Evolutionary conservation across 2,888 invertebrate species (phyloP), one percentile per base, ranked within the genome.

Genomic region (Nomada goodeniana): DNA sequence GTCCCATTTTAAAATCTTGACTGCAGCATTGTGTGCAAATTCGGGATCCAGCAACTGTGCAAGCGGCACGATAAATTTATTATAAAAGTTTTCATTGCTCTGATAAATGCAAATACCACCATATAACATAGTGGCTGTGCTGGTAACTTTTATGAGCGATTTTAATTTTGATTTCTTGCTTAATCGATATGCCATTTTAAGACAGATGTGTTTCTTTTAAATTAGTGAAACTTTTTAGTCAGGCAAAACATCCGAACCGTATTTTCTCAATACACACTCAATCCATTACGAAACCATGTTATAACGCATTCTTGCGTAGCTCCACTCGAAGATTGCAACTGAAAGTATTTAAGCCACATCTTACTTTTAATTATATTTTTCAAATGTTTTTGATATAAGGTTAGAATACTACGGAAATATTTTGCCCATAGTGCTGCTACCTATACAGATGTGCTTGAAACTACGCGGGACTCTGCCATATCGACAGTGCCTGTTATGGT

Each of bases 81-180:
- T 95, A 93, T 98, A 98, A 93, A 98, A 98, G 84, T 95, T 96
- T 91, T 97, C 96, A 92, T 98, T 96, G 85, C 96, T 96, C 90
- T 96, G 96, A 91, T 96, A 97, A 60, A 96, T 93, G 90, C 96
- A 96, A 77, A 97, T 94, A 0, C 96, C 96, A 76, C 95, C 95
- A 92, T 97, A 98, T 1, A 96, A 94, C 23, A 95, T 91, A 11
- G 95, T 92, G 26, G 97, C 97, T 11, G 97, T 96, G 44, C 95
- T 85, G n/a, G 96, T 95, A 3, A 98, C 94, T 76, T 95, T 94
- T 36, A 96, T 93, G 52, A 97, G 91, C 0, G 97, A 96, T 91
- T 95, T 96, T 0, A 97, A 86, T 94, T 97, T 97, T 90, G 95
- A 95, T 96, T 96, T 87, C 18, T 81, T 82, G 29, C 71, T 88